Conservation (phyloP, 2,797 vertebrate genomes). For the Poeciliopsis paucimaculata region DNA sequence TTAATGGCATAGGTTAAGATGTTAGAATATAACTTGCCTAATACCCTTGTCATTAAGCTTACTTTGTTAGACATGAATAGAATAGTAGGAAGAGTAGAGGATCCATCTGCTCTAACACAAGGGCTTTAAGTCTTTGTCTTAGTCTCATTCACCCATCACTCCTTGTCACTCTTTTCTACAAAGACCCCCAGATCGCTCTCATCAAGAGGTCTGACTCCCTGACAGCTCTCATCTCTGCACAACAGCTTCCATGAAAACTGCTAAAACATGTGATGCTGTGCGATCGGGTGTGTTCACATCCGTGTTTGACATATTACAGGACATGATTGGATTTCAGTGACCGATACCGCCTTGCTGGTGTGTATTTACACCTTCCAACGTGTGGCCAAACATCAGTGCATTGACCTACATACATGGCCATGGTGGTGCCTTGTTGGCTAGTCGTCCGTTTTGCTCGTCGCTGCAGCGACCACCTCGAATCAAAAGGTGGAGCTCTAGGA, state of each 20-base stretch:
- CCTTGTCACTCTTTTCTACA: slow-evolving; percentile 63
- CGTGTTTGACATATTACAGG: not conserved
- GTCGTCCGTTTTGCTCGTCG: slow-evolving; percentile 40
- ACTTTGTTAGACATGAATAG: slow-evolving; percentile 38
- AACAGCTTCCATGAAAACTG: slow-evolving; percentile 5
- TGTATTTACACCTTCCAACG: slow-evolving; percentile 31
- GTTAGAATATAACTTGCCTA: slow-evolving; percentile 41
- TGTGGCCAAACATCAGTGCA: slow-evolving; percentile 63
- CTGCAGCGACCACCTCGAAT: slow-evolving; percentile 80
- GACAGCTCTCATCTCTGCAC: slow-evolving; percentile 48
- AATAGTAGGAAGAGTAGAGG: slow-evolving; percentile 28
- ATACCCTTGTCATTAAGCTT: slow-evolving; percentile 29
- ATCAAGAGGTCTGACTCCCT: slow-evolving; percentile 36
- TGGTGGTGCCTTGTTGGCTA: slow-evolving; percentile 64
- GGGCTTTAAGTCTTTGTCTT: slow-evolving; percentile 78
- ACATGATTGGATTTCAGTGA: slow-evolving; percentile 27
- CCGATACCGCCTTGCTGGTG: slow-evolving; percentile 28
- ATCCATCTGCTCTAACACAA: slow-evolving; percentile 74
- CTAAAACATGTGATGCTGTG: slow-evolving; percentile 13
- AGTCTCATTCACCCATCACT: slow-evolving; percentile 79
- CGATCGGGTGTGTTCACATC: slow-evolving; percentile 15
- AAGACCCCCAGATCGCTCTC: slow-evolving; percentile 30
- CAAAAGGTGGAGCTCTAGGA: slow-evolving; percentile 99
- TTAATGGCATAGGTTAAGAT: slow-evolving; percentile 44
- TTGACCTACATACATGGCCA: slow-evolving; percentile 72